Conservation (phyloP, 2,113 vertebrate species). For the Danio rerio region GRCz12tu NC_133189.1:24781001-24781500, state of each 20-base stretch:
- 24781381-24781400: constrained; percentile 53
- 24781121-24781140: too few species aligned
- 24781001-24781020: too few species aligned
- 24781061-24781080: too few species aligned
- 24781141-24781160: too few species aligned
- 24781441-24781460: constrained; percentile 42
- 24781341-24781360: constrained; percentile 35
- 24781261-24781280: constrained; percentile 4
- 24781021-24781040: too few species aligned
- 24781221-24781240: constrained; percentile 4
- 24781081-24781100: too few species aligned
- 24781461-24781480: constrained; percentile 51
- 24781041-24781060: too few species aligned
- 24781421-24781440: constrained; percentile 59
- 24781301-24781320: constrained; percentile 35
- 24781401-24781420: constrained; percentile 52
- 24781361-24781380: constrained; percentile 43
- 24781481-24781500: constrained; percentile 30
- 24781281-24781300: constrained; percentile 44
- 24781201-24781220: neutral
- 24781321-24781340: constrained; percentile 49
- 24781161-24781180: too few species aligned
- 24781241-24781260: constrained; percentile 4
- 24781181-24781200: neutral
- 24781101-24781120: too few species aligned